phyloP scores from a whole-genome alignment of 2,797 vertebrate genomes.

The Urosaurus nigricauda region DNA sequence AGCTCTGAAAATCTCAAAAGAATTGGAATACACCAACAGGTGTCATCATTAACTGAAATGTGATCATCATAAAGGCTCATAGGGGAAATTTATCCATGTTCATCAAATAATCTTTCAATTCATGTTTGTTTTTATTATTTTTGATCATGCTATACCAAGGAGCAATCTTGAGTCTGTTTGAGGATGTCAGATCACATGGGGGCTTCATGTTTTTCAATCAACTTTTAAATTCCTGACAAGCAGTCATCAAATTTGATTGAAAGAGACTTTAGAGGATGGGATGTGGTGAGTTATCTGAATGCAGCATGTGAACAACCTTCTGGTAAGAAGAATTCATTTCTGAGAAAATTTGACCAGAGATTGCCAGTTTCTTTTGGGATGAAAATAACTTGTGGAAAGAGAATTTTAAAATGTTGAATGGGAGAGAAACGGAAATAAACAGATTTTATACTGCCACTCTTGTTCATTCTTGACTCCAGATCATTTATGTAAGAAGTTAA shows the following conservation, averaged over 20 bases:
- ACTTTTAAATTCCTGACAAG: not conserved
- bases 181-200: not conserved
- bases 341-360: too few species aligned
- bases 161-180: not conserved
- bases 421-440: not conserved
- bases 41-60: not conserved
- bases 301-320: not conserved
- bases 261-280: not conserved
- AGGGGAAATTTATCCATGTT: not conserved
- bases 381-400: not conserved
- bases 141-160: not conserved
- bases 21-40: not conserved
- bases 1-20: not conserved
- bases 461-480: not conserved
- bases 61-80: not conserved
- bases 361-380: not conserved
- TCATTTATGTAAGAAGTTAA: not conserved
- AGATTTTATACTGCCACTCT: not conserved
- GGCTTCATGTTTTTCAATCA: not conserved
- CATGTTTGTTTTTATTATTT: slow-evolving; percentile 16
- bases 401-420: not conserved
- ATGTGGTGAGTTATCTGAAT: not conserved
- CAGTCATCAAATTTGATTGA: not conserved
- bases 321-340: not conserved
- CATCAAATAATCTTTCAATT: slow-evolving; percentile 16